A percentile compares a stretch with the other conserved stretches of the same genome.
Evolutionary conservation across 1,140 invertebrate genomes (phyloP).

Genomic region (silkworm (Bombyx mori)): ASM3026992v2 NC_085131.1:7627001-7627500

Average conservation of each 20-base stretch:
- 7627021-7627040: too few species aligned
- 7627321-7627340: too few species aligned
- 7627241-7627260: not conserved
- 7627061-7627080: slow-evolving; percentile 36
- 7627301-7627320: too few species aligned
- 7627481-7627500: too few species aligned
- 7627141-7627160: slow-evolving; percentile 38
- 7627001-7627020: slow-evolving; percentile 8
- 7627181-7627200: slow-evolving; percentile 5
- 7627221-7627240: not conserved
- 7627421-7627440: too few species aligned
- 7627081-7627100: slow-evolving; percentile 49
- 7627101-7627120: slow-evolving; percentile 40
- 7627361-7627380: too few species aligned
- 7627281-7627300: too few species aligned
- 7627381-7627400: too few species aligned
- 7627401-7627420: too few species aligned
- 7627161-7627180: slow-evolving; percentile 38
- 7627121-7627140: slow-evolving; percentile 33
- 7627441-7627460: too few species aligned
- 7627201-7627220: not conserved
- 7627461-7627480: too few species aligned
- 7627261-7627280: not conserved
- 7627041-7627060: slow-evolving; percentile 13
- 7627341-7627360: too few species aligned